Conservation (phyloP, 2,888 invertebrate genomes). For the Drosophila subquinaria region DNA sequence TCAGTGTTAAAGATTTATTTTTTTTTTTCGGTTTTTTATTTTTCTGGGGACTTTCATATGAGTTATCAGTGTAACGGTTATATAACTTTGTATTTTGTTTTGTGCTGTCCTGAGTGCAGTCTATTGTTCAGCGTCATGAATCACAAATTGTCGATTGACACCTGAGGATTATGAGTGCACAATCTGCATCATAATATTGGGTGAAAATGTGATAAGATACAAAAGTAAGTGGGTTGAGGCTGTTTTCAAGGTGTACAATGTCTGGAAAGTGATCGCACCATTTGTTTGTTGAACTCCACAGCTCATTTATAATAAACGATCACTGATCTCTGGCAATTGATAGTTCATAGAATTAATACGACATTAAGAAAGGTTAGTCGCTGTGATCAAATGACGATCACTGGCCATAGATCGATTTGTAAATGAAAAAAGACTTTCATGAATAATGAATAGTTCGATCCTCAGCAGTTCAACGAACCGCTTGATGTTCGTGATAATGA, state of each 20-base stretch:
- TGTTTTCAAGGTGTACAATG: conserved; percentile 17
- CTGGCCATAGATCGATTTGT: conserved; percentile 41
- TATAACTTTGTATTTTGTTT: conserved; percentile 43
- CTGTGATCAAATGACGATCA: conserved; percentile 41
- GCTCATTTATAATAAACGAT: conserved; percentile 33
- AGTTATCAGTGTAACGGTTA: conserved; percentile 72
- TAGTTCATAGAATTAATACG: conserved; percentile 44
- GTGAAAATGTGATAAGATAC: conserved; percentile 14
- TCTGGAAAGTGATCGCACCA: conserved; percentile 29
- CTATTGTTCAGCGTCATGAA: conserved; percentile 60
- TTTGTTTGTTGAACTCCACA: conserved; percentile 12
- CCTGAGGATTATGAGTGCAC: conserved; percentile 41
- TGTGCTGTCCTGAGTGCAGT: conserved; percentile 51
- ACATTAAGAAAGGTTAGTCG: conserved; percentile 32
- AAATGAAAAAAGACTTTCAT: conserved; percentile 23
- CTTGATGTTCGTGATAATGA: conserved; percentile 32
- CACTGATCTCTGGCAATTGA: conserved; percentile 44
- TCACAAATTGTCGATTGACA: conserved; percentile 47
- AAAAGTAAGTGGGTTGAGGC: conserved; percentile 21
- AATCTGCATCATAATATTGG: conserved; percentile 33
- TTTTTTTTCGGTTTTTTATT: conserved; percentile 17
- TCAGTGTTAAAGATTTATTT: conserved; percentile 74
- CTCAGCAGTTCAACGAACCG: conserved; percentile 47
- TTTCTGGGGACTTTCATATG: conserved; percentile 61
- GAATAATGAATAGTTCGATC: conserved; percentile 34